Conservation (phyloP, 2,888 invertebrate genomes). For the Drosophila merina region DNA sequence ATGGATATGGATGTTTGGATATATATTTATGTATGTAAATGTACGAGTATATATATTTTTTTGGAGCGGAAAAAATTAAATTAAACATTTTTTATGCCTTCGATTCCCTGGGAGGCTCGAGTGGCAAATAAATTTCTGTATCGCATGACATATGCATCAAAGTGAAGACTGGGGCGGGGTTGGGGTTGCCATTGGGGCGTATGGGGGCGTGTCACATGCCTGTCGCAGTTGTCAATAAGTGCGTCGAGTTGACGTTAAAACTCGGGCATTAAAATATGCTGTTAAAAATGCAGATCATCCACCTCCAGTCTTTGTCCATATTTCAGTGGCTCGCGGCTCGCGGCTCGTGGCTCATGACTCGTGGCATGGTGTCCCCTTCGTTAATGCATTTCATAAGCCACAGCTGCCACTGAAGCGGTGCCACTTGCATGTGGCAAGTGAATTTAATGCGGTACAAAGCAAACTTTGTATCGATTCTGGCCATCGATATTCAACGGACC, state of each 20-base stretch:
- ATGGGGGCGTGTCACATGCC: slow-evolving; percentile 45
- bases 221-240: slow-evolving; percentile 79
- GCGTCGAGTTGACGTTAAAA: slow-evolving; percentile 75
- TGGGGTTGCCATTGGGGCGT: background rate
- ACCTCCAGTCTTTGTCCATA: background rate
- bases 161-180: slow-evolving; percentile 15
- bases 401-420: slow-evolving; percentile 30
- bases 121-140: slow-evolving; percentile 74
- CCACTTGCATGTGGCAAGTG: slow-evolving; percentile 59
- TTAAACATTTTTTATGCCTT: slow-evolving; percentile 73
- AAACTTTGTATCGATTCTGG: slow-evolving; percentile 57
- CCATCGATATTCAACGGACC: slow-evolving; percentile 37
- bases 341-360: background rate
- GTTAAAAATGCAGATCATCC: slow-evolving; percentile 73
- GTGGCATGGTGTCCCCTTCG: slow-evolving; percentile 43
- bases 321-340: background rate
- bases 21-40: background rate
- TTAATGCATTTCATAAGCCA: slow-evolving; percentile 75
- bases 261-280: slow-evolving; percentile 78
- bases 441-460: slow-evolving; percentile 65
- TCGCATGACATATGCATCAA: slow-evolving; percentile 79
- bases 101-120: slow-evolving; percentile 35
- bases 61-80: slow-evolving; percentile 67
- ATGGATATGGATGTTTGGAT: background rate
- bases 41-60: background rate